Evolutionary conservation across 2,888 invertebrate species (phyloP).

Genomic region (Parnassius glacialis): DNA sequence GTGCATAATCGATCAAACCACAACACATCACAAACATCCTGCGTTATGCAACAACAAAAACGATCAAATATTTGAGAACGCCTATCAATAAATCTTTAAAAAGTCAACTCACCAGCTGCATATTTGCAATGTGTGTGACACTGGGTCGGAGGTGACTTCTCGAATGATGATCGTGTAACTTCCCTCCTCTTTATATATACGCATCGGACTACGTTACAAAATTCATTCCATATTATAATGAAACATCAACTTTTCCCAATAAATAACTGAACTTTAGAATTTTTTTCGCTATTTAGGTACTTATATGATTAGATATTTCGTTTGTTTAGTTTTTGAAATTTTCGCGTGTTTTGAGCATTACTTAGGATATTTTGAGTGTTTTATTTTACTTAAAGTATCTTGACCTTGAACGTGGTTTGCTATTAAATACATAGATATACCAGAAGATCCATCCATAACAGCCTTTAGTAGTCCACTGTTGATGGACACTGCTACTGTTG

Average conservation of each 20-base stretch:
- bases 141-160: slow-evolving; percentile 63
- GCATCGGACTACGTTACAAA: slow-evolving; percentile 56
- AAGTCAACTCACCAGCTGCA: slow-evolving; percentile 68
- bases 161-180: slow-evolving; percentile 54
- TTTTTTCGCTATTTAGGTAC: slow-evolving; percentile 37
- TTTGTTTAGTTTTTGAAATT: background rate
- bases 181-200: slow-evolving; percentile 59
- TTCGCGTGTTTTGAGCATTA: background rate
- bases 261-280: slow-evolving; percentile 53
- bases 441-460: no score
- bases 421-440: no score
- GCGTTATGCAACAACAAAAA: background rate
- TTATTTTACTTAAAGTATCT: background rate
- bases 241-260: slow-evolving; percentile 58
- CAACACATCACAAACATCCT: background rate
- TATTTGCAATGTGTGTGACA: slow-evolving; percentile 45
- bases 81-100: slow-evolving; percentile 28
- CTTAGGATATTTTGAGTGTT: no score
- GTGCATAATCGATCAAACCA: background rate
- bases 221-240: slow-evolving; percentile 65
- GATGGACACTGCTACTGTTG: no score
- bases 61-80: slow-evolving; percentile 24
- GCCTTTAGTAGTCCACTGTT: no score
- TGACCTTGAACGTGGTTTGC: background rate
- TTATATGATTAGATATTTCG: slow-evolving; percentile 1